A percentile compares a stretch with the other conserved stretches of the same genome.
These are phyloP conservation scores for Sphaeramia orbicularis DNA, from an alignment of 2,797 vertebrate species.

Conservation along the genomic window DNA sequence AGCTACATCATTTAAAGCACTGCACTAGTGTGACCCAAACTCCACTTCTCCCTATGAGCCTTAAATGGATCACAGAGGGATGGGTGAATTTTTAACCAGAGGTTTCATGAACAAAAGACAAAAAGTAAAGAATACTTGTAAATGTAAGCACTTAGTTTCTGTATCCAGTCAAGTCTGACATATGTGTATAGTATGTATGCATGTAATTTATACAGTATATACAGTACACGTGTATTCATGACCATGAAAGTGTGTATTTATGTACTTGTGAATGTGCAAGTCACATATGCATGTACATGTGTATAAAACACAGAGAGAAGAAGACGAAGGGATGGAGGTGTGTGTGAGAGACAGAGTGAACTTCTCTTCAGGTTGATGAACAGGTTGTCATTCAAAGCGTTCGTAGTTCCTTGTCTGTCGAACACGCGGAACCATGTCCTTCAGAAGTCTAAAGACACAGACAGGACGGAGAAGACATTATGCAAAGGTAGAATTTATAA, in stretches of 20 bases:
- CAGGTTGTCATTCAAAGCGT: conserved; percentile 95
- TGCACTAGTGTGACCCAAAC: too few relatives aligned
- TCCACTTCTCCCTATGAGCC: too few relatives aligned
- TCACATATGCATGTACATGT: conserved; percentile 11
- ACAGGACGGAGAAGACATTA: conserved; percentile 11
- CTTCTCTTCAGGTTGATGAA: conserved; percentile 17
- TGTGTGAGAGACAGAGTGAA: conserved; percentile 15
- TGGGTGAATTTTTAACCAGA: neutral
- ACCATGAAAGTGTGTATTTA: conserved; percentile 13
- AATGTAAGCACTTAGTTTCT: conserved; percentile 20
- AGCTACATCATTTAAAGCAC: too few relatives aligned
- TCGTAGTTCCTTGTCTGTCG: conserved; percentile 96
- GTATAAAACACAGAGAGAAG: conserved; percentile 40
- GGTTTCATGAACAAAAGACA: conserved; percentile 3
- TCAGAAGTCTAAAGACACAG: conserved; percentile 87
- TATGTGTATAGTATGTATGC: conserved; percentile 20
- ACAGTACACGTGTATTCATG: conserved; percentile 33
- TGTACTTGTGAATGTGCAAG: conserved; percentile 9
- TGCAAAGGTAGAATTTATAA: neutral
- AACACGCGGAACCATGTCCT: conserved; percentile 94
- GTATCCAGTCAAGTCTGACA: conserved; percentile 35
- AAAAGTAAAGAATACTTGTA: too few relatives aligned
- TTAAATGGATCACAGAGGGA: too few relatives aligned
- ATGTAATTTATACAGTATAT: conserved; percentile 51
- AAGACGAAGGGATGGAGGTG: conserved; percentile 39